A percentile compares a stretch with the other conserved stretches of the same genome.
phyloP scores from a whole-genome alignment of 2,888 invertebrate species.

The Chrysomela aeneicollis region DNA sequence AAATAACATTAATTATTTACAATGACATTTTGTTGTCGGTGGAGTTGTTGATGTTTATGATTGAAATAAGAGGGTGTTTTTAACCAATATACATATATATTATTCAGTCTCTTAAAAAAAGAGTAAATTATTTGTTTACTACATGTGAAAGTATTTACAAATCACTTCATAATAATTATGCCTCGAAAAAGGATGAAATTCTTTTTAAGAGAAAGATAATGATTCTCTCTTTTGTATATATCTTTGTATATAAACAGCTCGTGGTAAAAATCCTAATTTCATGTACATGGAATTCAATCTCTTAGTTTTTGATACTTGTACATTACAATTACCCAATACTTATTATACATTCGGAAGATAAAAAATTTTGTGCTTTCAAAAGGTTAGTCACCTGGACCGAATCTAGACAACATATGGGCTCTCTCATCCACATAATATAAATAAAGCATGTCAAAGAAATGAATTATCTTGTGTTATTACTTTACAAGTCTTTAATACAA shows the following conservation, averaged over 20 bases:
- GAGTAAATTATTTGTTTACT: conserved; percentile 28
- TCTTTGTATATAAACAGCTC: conserved; percentile 41
- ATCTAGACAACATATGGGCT: conserved; percentile 23
- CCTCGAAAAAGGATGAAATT: conserved; percentile 23
- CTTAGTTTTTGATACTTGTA: conserved; percentile 37
- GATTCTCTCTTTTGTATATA: conserved; percentile 29
- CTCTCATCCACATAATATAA: conserved; percentile 26
- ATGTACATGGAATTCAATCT: conserved; percentile 46
- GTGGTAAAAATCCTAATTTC: conserved; percentile 43
- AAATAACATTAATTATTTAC: background rate
- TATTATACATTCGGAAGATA: conserved; percentile 47
- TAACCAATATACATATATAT: conserved; percentile 25
- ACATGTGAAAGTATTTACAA: conserved; percentile 40
- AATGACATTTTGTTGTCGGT: background rate
- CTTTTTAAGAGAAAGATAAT: conserved; percentile 36
- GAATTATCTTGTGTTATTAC: conserved; percentile 22
- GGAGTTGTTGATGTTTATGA: conserved; percentile 34
- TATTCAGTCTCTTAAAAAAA: conserved; percentile 37
- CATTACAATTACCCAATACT: conserved; percentile 34
- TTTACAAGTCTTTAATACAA: conserved; percentile 20
- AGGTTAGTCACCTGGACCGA: conserved; percentile 22
- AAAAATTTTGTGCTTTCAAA: conserved; percentile 47
- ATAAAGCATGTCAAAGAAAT: conserved; percentile 29
- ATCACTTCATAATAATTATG: conserved; percentile 24
- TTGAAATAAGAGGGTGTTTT: conserved; percentile 35